Conservation (phyloP, 92 coral and sea anemone genomes). For the Ricordea florida region DNA sequence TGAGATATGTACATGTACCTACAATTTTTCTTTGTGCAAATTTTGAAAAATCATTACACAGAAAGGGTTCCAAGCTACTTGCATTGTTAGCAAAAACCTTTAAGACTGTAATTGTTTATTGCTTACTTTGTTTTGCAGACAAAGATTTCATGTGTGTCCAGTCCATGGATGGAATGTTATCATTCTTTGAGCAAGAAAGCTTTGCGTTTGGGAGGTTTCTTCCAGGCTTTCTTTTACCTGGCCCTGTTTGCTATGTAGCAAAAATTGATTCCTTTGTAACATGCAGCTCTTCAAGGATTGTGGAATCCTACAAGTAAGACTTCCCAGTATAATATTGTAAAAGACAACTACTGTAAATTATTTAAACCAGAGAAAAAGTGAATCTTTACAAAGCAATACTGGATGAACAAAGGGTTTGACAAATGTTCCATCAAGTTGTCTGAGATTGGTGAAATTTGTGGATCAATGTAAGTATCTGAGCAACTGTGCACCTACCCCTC, state of each 20-base stretch:
- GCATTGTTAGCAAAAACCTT: background rate
- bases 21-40: no score
- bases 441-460: no score
- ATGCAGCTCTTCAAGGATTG: conserved; percentile 77
- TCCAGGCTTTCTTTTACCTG: conserved; percentile 92
- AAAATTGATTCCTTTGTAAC: conserved; percentile 90
- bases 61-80: background rate
- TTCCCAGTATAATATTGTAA: no score
- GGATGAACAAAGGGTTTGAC: no score
- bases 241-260: conserved; percentile 77
- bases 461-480: no score
- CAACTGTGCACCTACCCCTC: no score
- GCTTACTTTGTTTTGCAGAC: conserved; percentile 38
- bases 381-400: no score
- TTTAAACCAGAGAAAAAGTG: no score
- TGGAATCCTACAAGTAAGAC: conserved; percentile 92
- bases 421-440: no score
- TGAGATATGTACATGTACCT: no score
- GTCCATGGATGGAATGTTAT: conserved; percentile 99
- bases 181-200: conserved; percentile 99
- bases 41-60: no score
- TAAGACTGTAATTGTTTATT: background rate
- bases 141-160: conserved; percentile 94
- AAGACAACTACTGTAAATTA: no score
- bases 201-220: conserved; percentile 98